Base-by-base conservation (phyloP, 2,797 vertebrate species). In the Hipposideros larvatus region DNA sequence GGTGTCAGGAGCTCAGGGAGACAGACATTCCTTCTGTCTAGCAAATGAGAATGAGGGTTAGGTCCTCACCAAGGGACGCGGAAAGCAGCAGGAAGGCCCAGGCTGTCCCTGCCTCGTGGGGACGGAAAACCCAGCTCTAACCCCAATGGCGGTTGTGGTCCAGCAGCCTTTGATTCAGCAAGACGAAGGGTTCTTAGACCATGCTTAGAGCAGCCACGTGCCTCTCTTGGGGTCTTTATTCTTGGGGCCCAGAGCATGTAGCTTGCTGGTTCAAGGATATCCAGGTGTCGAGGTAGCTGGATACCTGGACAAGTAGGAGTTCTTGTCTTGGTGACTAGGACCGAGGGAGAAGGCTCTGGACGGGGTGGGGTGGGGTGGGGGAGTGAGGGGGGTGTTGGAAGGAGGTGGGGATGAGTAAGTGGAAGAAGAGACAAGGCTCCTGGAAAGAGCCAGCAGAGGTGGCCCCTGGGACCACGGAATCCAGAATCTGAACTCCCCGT, bases 401-500 rank as follows among this genome's bases (percentile, higher is more conserved):
- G 48, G 87, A 63, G 28, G 24, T 63, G 22, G n/a, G 51, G 37
- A 53, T 46, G 90, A 82, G 7, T 26, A 51, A 53, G 31, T 70
- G 34, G 90, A 66, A n/a, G 43, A 74, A 51, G 70, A 88, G 8
- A 3, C 8, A 71, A 73, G 37, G 70, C 28, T 57, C 59, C 84
- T 78, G n/a, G 61, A 37, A 80, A 94, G 94, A 93, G 37, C 19
- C n/a, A 46, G 13, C 55, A 63, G 43, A 87, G 51, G 37, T 87
- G 46, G 51, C 8, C 14, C 55, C 28, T 24, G 51, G 79, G 34
- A 41, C 85, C 77, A 48, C 21, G 11, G 55, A 22, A 14, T 53
- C 53, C 65, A 68, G 48, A 66, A 53, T 22, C 48, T 11, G 46
- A 84, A 34, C 46, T 84, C 46, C 51, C 63, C 46, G 24, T 37